phyloP scores from a whole-genome alignment of 2,888 invertebrate genomes.

The Dinocampus coccinellae region DNA sequence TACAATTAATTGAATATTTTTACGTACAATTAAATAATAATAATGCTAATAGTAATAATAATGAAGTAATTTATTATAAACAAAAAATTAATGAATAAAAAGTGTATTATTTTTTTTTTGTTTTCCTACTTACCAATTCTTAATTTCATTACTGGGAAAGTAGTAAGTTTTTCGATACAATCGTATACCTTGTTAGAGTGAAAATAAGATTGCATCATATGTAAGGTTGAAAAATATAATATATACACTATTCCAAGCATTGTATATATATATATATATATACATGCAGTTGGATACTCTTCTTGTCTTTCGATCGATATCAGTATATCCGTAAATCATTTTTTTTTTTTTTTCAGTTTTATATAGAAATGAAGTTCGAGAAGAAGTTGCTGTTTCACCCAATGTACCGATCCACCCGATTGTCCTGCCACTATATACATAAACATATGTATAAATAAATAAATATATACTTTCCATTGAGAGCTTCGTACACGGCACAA shows the following conservation, averaged over 20 bases:
- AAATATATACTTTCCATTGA: conserved; percentile 2
- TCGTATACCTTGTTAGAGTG: conserved; percentile 51
- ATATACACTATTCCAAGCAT: background rate
- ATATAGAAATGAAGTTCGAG: conserved; percentile 30
- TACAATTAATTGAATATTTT: too few relatives aligned
- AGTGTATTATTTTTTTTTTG: too few relatives aligned
- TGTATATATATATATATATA: conserved; percentile 1
- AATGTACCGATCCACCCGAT: background rate
- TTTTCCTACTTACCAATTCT: background rate
- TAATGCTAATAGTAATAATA: too few relatives aligned
- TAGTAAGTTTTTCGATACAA: conserved; percentile 48
- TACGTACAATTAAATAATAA: too few relatives aligned
- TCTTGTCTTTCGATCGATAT: conserved; percentile 22
- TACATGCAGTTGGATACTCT: too few relatives aligned
- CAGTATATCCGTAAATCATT: background rate
- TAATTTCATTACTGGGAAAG: conserved; percentile 28
- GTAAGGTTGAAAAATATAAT: background rate
- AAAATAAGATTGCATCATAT: conserved; percentile 48
- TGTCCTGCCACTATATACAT: conserved; percentile 20
- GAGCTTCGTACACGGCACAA: background rate
- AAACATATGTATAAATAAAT: too few relatives aligned
- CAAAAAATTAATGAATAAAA: too few relatives aligned
- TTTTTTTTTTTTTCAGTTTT: conserved; percentile 1
- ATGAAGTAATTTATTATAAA: too few relatives aligned
- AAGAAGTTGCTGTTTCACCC: conserved; percentile 23